Base-by-base conservation (phyloP, 1,140 invertebrate genomes). In the Magallana angulata region DNA sequence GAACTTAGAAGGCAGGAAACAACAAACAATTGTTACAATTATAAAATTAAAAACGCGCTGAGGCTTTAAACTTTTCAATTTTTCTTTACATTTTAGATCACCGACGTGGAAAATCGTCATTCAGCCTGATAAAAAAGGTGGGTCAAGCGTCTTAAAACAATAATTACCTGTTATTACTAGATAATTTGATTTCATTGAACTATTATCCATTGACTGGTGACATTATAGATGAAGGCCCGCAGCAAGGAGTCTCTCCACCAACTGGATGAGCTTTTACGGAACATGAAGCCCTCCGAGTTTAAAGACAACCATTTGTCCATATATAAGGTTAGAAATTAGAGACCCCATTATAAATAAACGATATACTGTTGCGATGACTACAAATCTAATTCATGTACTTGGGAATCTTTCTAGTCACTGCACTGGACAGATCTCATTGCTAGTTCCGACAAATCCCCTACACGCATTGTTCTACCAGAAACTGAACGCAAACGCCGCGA, bases 301-400 rank as follows among this genome's bases (percentile, higher is more conserved):
- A 94, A 95, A 89, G 96, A 96, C 91, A 96, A 96, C 87, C 95
- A 96, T 88, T 92, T 96, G 24, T 94, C 94, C 3, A 94, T 95
- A 58, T 96, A 96, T 90, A 96, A 96, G 93, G 95, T 95, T 2
- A 36, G 12, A 76, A 36, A 36, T 62, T 5, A 12, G 5, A 62
- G 11, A 16, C 60, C 11, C 12, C 11, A 62, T 12, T n/a, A 62
- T 12, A 62, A 56, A 68, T 84, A 48, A 48, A 48, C 2, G 36
- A 48, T 48, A 48, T 48, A 48, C 36, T 5, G 36, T 48, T 48
- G 36, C 36, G 36, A 48, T 48, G 36, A 48, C 36, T 3, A 4
- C 36, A 48, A 48, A 48, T 48, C 36, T 48, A 4, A 48, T 48
- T 48, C 0, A 48, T 48, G 36, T 24, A 62, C 89, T 80, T 87